Conservation (phyloP, 2,113 vertebrate genomes). For the Pterocles gutturalis region DNA sequence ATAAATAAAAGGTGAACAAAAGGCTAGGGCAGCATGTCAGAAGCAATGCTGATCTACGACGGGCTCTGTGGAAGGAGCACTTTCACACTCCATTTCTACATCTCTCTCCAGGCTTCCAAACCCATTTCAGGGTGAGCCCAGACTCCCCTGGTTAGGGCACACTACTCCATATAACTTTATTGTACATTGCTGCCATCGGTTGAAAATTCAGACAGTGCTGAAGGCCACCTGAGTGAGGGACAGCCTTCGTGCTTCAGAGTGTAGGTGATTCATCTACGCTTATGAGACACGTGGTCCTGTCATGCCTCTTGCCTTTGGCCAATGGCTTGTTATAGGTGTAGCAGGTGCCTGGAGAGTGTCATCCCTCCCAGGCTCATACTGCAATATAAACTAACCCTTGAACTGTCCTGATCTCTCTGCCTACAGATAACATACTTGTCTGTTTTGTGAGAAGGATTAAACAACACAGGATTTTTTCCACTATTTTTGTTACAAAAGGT, state of each 20-base stretch:
- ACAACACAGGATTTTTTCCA: not conserved
- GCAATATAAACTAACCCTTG: not conserved
- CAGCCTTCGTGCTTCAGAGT: not conserved
- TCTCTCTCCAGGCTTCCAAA: not conserved
- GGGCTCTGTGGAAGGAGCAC: not conserved
- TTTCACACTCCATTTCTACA: not conserved
- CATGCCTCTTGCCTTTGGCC: not conserved
- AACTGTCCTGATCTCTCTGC: not conserved
- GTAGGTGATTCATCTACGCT: fast-evolving
- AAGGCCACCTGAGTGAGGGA: not conserved
- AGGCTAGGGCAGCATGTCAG: not conserved
- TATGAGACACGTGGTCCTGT: fast-evolving
- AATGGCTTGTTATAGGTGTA: not conserved
- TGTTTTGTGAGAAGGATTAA: not conserved
- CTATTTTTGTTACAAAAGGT: not conserved
- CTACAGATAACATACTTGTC: not conserved
- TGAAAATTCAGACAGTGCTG: not conserved
- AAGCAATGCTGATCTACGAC: not conserved
- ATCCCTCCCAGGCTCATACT: not conserved
- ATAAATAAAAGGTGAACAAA: not conserved
- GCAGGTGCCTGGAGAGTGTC: not conserved
- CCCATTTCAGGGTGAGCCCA: fast-evolving
- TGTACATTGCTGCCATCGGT: fast-evolving
- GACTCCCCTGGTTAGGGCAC: not conserved
- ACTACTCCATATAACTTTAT: not conserved